A percentile compares a stretch with the other conserved stretches of the same genome.
Evolutionary conservation across 2,113 vertebrate species (phyloP).

Genomic region (Forbesichthys agassizii): DNA sequence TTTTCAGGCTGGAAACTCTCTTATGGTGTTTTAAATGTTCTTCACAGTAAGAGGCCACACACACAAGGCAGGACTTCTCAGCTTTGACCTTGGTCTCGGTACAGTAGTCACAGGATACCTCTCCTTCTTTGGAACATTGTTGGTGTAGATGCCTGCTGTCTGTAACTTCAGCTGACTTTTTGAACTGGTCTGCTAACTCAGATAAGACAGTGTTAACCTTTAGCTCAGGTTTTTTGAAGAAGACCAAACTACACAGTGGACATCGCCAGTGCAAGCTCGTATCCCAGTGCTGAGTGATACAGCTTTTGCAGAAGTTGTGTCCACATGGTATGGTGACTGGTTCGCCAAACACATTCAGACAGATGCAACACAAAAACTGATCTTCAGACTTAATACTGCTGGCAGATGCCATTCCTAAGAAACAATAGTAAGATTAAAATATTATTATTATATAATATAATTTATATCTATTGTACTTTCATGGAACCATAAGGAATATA

Average conservation of each 20-base stretch:
- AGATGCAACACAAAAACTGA: neutral
- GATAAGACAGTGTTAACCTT: neutral
- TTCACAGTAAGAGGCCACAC: neutral
- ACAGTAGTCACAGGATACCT: conserved; percentile 4
- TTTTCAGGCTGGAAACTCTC: conserved; percentile 5
- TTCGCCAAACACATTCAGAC: neutral
- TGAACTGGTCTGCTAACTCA: neutral
- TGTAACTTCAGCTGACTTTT: neutral
- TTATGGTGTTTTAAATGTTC: conserved; percentile 15
- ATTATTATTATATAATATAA: no score
- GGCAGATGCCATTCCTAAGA: no score
- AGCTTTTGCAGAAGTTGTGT: no score
- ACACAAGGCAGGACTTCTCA: conserved; percentile 9
- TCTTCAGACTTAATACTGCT: no score
- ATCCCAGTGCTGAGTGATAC: neutral
- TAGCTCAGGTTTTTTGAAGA: neutral
- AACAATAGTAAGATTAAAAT: no score
- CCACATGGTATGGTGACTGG: neutral
- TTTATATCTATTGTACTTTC: no score
- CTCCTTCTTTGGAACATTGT: no score
- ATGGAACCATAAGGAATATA: no score
- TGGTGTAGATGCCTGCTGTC: neutral
- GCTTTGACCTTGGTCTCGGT: neutral
- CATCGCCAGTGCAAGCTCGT: neutral
- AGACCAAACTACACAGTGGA: neutral